Evolutionary conservation across 2,797 vertebrate genomes (phyloP), one percentile per base, ranked within the genome.

Genomic region (Enteromius trimaculatus): DNA sequence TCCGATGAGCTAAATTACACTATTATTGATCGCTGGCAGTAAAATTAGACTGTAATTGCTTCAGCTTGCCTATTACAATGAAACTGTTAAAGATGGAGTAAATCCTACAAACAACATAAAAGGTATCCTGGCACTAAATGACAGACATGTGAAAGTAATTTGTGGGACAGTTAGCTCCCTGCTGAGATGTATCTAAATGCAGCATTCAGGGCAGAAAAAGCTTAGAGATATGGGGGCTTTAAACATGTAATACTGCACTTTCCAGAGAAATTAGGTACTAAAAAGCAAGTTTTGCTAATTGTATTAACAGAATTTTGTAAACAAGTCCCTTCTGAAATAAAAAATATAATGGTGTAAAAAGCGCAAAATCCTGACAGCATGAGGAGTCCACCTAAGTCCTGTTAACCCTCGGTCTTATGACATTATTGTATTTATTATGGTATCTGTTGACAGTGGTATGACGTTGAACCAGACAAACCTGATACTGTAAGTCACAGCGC

Each of bases 1-100:
- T 84, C 78, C 88, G 88, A 87, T 84, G 74, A 89, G 90, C 90
- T 86, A 90, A 93, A 91, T 88, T 84, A 91, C 89, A 79, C 78
- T 83, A 78, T 89, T 90, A 93, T 93, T 92, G 92, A 94, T 93
- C 69, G 26, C 86, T 86, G 76, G 81, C 83, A 75, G 90, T 93
- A 91, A 93, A 90, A 89, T 79, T 86, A 92, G 88, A 86, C 85
- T 77, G 82, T 87, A 90, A 92, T 92, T 91, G 89, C 85, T 92
- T 80, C 66, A 80, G 88, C 86, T 87, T 26, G 49, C 80, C 78
- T 83, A 39, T 81, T 84, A 87, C 82, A 87, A 82, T 82, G 53
- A 77, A 88, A 82, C 80, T 78, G 70, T 86, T 90, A 92, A 92
- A 92, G 92, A 91, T 89, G 86, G 85, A 90, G 90, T 84, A 88